Evolutionary conservation across 2,113 vertebrate species (phyloP), one percentile per base, ranked within the genome.

Genomic region (Phrynocephalus versicolor): DNA sequence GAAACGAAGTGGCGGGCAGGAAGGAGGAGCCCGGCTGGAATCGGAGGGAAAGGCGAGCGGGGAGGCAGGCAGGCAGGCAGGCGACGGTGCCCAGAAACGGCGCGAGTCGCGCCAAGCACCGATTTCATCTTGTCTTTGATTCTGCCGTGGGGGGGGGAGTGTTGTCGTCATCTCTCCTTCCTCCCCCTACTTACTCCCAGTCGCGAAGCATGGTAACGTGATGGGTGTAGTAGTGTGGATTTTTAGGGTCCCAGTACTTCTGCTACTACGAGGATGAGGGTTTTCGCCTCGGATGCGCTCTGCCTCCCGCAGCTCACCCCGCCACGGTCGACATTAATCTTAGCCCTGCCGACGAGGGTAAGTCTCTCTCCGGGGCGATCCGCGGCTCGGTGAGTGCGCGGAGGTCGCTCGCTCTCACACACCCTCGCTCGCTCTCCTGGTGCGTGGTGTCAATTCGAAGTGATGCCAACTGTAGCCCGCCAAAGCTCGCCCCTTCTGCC

Each of bases 141-240:
- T 8, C 39, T 69, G 64, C 16, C 1, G 27, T 2, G 3, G 60
- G 73, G 76, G 41, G 30, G 8, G 1, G 0, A 5, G 45, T 51
- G 45, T 51, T 51, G 45, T 51, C 45, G 45, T 51, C 45, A 51
- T 51, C 45, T 51, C 45, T 51, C 10, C 45, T 27, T 21, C 21
- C 12, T 2, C 30, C 62, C 0, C 78, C 14, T n/a, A n/a, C n/a
- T n/a, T n/a, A n/a, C n/a, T 12, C 25, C 41, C 57, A 0, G 69
- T 75, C 64, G 41, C n/a, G 25, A 73, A 93, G 91, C 71, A 93
- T 90, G 94, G 89, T 89, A 78, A 90, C 86, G 72, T 74, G 90
- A 88, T 73, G 70, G 7, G 83, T 14, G 27, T 8, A 58, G 2
- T 67, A n/a, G 79, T 70, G 88, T 76, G 88, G 91, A 76, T 83